Percentiles rank a stretch among this genome's conserved stretches.
These are phyloP conservation scores for Hiodon alosoides DNA, from an alignment of 2,113 vertebrate genomes.

Conservation along the genomic window DNA sequence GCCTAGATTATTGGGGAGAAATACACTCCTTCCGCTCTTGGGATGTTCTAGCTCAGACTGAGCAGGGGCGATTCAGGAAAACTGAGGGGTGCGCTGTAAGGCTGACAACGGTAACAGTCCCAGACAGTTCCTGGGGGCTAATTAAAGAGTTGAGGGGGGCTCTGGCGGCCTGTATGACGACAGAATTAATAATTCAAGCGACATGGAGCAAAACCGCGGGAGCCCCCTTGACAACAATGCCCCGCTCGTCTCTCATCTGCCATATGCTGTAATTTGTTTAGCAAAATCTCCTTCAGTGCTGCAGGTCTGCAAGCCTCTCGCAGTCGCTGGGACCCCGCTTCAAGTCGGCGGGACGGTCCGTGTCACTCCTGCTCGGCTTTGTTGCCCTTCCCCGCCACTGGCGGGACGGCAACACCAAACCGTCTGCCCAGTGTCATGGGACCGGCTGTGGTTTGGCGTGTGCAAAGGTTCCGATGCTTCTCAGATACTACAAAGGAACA, in stretches of 20 bases:
- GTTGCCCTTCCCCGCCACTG: too few species aligned
- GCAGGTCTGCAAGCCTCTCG: slow-evolving; percentile 19
- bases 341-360: background rate
- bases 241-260: slow-evolving; percentile 63
- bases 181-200: slow-evolving; percentile 69
- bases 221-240: slow-evolving; percentile 59
- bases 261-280: slow-evolving; percentile 77
- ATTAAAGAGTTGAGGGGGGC: slow-evolving; percentile 63
- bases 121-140: slow-evolving; percentile 58
- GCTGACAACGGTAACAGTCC: slow-evolving; percentile 29
- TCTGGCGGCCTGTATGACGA: slow-evolving; percentile 63
- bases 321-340: slow-evolving; percentile 28
- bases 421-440: too few species aligned
- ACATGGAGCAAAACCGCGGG: slow-evolving; percentile 48
- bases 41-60: slow-evolving; percentile 25
- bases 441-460: too few species aligned
- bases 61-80: slow-evolving; percentile 29
- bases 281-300: slow-evolving; percentile 57
- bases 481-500: too few species aligned
- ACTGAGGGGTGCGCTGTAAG: slow-evolving; percentile 14
- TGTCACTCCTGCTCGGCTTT: background rate
- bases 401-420: too few species aligned
- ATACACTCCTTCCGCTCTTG: slow-evolving; percentile 25
- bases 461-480: too few species aligned
- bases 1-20: slow-evolving; percentile 24